Evolutionary conservation across 1,140 invertebrate genomes (phyloP).

Genomic region (Ruditapes philippinarum): DNA sequence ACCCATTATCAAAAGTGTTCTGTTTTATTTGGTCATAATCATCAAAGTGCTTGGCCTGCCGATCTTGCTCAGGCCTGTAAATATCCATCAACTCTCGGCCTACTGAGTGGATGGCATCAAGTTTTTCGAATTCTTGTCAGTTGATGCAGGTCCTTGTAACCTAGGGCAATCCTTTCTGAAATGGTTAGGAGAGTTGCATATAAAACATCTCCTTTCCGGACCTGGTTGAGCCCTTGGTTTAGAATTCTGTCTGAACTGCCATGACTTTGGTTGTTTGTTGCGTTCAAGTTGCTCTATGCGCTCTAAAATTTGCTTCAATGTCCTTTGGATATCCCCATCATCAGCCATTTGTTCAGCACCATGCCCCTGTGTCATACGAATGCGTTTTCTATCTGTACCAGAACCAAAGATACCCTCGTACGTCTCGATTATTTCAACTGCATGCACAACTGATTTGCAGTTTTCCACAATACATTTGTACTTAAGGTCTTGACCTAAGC

Average conservation of each 20-base stretch:
- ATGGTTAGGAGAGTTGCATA: background rate
- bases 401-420: background rate
- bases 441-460: background rate
- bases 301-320: background rate
- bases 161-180: background rate
- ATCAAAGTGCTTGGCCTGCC: background rate
- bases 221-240: background rate
- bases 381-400: background rate
- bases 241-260: background rate
- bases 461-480: background rate
- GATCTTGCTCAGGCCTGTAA: background rate
- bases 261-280: background rate
- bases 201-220: background rate
- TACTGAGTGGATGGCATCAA: background rate
- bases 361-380: background rate
- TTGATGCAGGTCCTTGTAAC: background rate
- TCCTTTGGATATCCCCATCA: background rate
- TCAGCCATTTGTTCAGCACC: background rate
- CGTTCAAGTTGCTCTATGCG: background rate
- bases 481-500: background rate
- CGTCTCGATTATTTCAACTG: background rate
- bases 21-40: background rate
- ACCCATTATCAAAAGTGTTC: background rate
- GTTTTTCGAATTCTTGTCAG: background rate
- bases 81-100: background rate